Evolutionary conservation across 1,140 invertebrate species (phyloP), one percentile per base, ranked within the genome.

Genomic region (Caenorhabditis brenneri): DNA sequence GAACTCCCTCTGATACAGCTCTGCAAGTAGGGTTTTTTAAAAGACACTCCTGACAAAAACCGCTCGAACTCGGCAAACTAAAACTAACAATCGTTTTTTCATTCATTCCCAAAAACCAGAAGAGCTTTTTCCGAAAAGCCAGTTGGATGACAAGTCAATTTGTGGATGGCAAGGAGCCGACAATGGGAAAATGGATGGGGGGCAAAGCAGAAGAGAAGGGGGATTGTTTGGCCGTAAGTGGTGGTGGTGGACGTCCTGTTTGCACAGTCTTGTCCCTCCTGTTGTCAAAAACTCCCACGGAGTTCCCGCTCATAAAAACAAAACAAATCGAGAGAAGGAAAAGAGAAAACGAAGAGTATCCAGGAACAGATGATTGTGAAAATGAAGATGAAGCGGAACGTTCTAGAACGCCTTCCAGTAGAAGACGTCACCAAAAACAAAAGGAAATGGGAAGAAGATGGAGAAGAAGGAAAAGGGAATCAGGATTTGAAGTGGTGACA

Each of bases 141-240:
- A 24, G 65, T 74, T 74, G 27, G 36, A 74, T 74, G 65, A 74
- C 58, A 74, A 42, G 33, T 42, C 65, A 39, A 74, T 74, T 74
- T 74, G 65, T 74, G n/a, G 65, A 74, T 74, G 65, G 65, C 65
- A 74, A 74, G 36, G n/a, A 74, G 36, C 36, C 65, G 65, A 74
- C 65, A 74, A 74, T 74, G 65, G 29, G 36, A 42, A 74, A 74
- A 74, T 74, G 36, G 29, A 74, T n/a, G 36, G n/a, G 24, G 3
- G 27, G 65, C 33, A 39, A n/a, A n/a, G n/a, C n/a, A n/a, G n/a
- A 9, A 74, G n/a, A 24, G 24, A 24, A 24, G 15, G n/a, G 1
- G 27, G 65, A 74, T 74, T 74, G 65, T 74, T 74, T 42, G 65
- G 65, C 65, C 65, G 65, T 74, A 74, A 74, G 65, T 74, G 65